Evolutionary conservation across 2,797 vertebrate species (phyloP).

Genomic region (Mormyrus proboscirostris): DNA sequence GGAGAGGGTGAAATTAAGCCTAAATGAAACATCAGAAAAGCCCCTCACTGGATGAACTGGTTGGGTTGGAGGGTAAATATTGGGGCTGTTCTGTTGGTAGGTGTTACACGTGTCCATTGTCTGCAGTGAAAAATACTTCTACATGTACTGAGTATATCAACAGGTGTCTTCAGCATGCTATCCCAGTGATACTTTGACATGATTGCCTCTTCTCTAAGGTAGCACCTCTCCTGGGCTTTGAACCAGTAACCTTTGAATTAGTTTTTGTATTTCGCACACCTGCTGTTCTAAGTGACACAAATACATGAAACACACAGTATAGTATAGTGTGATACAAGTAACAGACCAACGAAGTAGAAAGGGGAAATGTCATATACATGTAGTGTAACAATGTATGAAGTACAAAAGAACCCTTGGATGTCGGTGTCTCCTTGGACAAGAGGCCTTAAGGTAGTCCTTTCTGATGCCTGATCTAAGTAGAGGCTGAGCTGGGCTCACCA

Average conservation of each 20-base stretch:
- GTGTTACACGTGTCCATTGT: background rate
- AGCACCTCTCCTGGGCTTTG: background rate
- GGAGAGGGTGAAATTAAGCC: background rate
- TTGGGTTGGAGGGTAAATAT: background rate
- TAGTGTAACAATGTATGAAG: background rate
- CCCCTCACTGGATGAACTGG: background rate
- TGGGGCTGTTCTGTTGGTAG: background rate
- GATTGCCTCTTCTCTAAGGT: background rate
- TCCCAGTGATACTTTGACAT: background rate
- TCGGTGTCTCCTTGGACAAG: background rate
- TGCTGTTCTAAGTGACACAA: background rate
- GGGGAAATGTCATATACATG: background rate
- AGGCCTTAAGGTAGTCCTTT: background rate
- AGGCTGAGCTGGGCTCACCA: conserved; percentile 22
- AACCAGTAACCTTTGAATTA: background rate
- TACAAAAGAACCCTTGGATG: background rate
- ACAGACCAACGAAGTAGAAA: background rate
- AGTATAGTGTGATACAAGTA: background rate
- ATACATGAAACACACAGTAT: background rate
- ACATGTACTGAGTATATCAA: background rate
- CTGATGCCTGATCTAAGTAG: conserved; percentile 5
- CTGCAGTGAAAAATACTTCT: background rate
- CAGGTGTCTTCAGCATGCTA: background rate
- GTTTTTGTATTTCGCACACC: background rate
- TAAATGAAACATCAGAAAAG: background rate